Conservation (phyloP, 2,888 invertebrate species). For the Spodoptera littoralis region DNA sequence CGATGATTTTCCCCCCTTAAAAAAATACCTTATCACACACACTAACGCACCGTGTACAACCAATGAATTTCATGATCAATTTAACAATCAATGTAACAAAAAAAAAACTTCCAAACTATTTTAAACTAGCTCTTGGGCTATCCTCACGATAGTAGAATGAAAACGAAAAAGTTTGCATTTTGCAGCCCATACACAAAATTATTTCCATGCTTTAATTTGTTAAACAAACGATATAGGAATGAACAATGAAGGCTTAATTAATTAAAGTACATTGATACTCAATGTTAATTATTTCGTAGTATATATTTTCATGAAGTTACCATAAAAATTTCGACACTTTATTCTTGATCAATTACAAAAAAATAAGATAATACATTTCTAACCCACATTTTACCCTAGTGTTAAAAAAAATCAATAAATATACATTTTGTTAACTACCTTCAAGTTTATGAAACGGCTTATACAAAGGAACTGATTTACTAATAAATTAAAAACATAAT, state of each 20-base stretch:
- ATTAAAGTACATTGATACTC: conserved; percentile 30
- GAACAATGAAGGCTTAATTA: conserved; percentile 51
- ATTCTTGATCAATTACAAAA: too few species aligned
- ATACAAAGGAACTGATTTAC: too few species aligned
- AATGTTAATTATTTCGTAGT: conserved; percentile 26
- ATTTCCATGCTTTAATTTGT: conserved; percentile 53
- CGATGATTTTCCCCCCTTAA: too few species aligned
- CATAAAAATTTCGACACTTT: background rate
- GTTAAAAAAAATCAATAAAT: too few species aligned
- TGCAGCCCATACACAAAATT: conserved; percentile 51
- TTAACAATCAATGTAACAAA: background rate
- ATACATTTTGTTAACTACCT: too few species aligned
- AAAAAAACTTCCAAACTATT: conserved; percentile 7
- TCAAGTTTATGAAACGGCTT: too few species aligned
- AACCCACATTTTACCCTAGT: too few species aligned
- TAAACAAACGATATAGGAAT: conserved; percentile 58
- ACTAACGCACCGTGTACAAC: too few species aligned
- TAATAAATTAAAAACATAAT: too few species aligned
- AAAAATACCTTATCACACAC: too few species aligned
- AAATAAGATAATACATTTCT: too few species aligned
- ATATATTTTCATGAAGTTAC: conserved; percentile 6
- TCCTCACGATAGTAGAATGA: conserved; percentile 45
- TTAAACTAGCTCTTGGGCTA: conserved; percentile 33
- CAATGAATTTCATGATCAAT: too few species aligned
- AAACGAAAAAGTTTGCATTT: conserved; percentile 49